phyloP scores from a whole-genome alignment of 2,888 invertebrate species.

The Calephelis perditalis region DNA sequence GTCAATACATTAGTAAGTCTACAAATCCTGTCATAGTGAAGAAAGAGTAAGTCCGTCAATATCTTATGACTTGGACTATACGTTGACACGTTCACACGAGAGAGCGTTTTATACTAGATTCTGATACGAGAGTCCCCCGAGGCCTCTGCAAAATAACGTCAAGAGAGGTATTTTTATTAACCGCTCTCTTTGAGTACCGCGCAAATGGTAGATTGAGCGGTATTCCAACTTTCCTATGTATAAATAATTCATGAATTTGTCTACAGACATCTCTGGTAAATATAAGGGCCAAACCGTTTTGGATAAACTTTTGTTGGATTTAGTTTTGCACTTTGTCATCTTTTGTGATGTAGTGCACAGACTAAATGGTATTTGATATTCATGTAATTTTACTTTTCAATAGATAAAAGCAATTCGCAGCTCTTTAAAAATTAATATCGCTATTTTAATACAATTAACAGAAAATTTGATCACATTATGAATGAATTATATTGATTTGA shows the following conservation, averaged over 20 bases:
- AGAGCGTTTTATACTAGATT: slow-evolving; percentile 54
- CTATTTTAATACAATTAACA: too few relatives aligned
- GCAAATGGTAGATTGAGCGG: slow-evolving; percentile 32
- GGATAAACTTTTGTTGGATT: slow-evolving; percentile 17
- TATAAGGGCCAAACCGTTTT: slow-evolving; percentile 16
- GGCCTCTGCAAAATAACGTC: slow-evolving; percentile 65
- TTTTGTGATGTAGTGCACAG: neutral
- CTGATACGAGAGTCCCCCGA: slow-evolving; percentile 58
- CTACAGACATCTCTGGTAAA: slow-evolving; percentile 16
- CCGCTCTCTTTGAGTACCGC: slow-evolving; percentile 42
- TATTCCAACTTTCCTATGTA: slow-evolving; percentile 29
- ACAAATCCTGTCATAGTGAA: too few relatives aligned
- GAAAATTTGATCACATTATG: too few relatives aligned
- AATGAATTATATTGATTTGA: too few relatives aligned
- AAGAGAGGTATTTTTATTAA: slow-evolving; percentile 71
- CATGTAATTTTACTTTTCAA: too few relatives aligned
- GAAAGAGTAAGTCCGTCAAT: slow-evolving; percentile 16
- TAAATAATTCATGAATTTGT: slow-evolving; percentile 30
- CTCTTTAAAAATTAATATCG: too few relatives aligned
- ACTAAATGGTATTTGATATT: too few relatives aligned
- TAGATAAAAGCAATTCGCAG: too few relatives aligned
- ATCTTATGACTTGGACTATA: slow-evolving; percentile 31
- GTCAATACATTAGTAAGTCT: too few relatives aligned
- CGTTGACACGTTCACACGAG: slow-evolving; percentile 44
- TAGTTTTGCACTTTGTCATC: neutral